These are phyloP conservation scores for Sanderia malayensis DNA, from an alignment of 30 jellyfish, hydroid and myxozoan genomes.

Conservation along the genomic window DNA sequence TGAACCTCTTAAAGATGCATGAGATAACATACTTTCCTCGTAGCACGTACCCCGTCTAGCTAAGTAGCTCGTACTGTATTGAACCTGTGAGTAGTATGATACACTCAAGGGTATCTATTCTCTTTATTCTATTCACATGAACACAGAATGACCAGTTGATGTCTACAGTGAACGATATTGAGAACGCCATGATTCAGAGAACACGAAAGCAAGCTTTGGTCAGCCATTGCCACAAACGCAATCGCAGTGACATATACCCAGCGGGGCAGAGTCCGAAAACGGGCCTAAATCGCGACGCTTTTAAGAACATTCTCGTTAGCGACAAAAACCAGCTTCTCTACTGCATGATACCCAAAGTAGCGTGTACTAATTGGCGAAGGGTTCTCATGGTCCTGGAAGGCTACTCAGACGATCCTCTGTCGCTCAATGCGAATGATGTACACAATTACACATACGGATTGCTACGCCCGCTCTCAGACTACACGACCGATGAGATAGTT, in stretches of 20 bases:
- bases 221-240: slow-evolving; percentile 78
- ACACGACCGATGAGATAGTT: slow-evolving; percentile 85
- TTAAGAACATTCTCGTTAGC: slow-evolving; percentile 84
- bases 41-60: too few relatives aligned
- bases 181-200: slow-evolving; percentile 84
- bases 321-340: slow-evolving; percentile 95
- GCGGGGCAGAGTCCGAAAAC: slow-evolving; percentile 55
- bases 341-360: slow-evolving; percentile 96
- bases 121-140: too few relatives aligned
- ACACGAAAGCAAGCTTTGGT: slow-evolving; percentile 73
- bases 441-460: slow-evolving; percentile 86
- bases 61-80: too few relatives aligned
- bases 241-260: slow-evolving; percentile 78
- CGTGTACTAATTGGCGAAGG: slow-evolving; percentile 97
- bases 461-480: slow-evolving; percentile 87
- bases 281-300: slow-evolving; percentile 82
- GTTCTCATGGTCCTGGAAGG: slow-evolving; percentile 88
- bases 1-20: too few relatives aligned
- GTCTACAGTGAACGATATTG: slow-evolving; percentile 74
- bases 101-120: too few relatives aligned
- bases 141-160: slow-evolving; percentile 63
- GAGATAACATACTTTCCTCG: too few relatives aligned
- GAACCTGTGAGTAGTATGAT: too few relatives aligned
- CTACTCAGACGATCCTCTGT: slow-evolving; percentile 67
- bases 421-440: slow-evolving; percentile 74